phyloP scores from a whole-genome alignment of 2,113 vertebrate species.

The Dipodomys stephensi region DNA sequence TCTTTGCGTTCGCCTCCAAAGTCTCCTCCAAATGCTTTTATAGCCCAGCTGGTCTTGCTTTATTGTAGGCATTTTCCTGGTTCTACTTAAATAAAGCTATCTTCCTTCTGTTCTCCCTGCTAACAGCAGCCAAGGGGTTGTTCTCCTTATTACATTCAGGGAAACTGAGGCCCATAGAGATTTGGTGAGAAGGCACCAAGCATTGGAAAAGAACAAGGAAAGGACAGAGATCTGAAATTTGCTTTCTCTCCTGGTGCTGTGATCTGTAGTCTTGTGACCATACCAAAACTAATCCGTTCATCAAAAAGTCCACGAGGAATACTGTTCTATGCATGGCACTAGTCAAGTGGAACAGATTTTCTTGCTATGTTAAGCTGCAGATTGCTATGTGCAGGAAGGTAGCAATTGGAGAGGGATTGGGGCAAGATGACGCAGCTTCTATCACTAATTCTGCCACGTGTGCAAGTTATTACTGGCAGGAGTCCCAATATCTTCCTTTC shows the following conservation, averaged over 20 bases:
- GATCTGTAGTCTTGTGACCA: background rate
- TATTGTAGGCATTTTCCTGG: too few relatives aligned
- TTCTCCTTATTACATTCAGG: too few relatives aligned
- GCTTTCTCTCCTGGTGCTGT: background rate
- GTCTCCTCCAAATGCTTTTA: too few relatives aligned
- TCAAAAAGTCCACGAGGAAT: background rate
- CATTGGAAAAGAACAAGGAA: background rate
- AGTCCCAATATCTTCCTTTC: background rate
- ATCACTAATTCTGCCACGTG: background rate
- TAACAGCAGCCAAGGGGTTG: too few relatives aligned
- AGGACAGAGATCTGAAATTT: background rate
- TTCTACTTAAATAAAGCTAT: too few relatives aligned
- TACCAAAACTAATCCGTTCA: background rate
- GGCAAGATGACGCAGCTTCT: rapidly evolving
- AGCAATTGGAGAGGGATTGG: too few relatives aligned
- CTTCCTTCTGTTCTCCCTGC: too few relatives aligned
- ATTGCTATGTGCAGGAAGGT: too few relatives aligned
- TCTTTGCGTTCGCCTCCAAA: background rate
- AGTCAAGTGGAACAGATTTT: background rate
- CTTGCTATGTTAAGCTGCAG: rapidly evolving
- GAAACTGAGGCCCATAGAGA: too few relatives aligned
- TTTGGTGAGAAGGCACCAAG: too few relatives aligned
- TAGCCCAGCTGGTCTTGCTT: too few relatives aligned
- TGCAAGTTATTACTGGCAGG: background rate
- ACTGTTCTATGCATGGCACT: background rate